A percentile compares a stretch with the other conserved stretches of the same genome.
These are phyloP conservation scores for Bombus vancouverensis DNA, from an alignment of 1,140 invertebrate species.

Conservation along the genomic window DNA sequence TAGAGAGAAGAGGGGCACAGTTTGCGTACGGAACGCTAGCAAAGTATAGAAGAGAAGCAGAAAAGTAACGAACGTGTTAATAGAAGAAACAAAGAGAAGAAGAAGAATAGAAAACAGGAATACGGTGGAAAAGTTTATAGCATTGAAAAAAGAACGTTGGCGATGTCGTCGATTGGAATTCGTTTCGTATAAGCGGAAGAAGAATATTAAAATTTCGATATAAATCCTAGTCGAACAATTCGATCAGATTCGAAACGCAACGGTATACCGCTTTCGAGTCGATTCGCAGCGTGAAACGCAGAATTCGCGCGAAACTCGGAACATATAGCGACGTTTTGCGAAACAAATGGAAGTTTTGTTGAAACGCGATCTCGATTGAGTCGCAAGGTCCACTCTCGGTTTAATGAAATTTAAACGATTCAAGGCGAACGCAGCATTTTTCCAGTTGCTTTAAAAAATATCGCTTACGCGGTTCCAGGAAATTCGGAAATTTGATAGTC, in stretches of 20 bases:
- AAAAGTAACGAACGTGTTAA: too few species aligned
- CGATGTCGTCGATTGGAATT: too few species aligned
- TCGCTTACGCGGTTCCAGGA: not conserved
- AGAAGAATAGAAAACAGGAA: too few species aligned
- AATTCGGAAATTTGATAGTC: too few species aligned
- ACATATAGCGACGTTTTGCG: not conserved
- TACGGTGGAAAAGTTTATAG: too few species aligned
- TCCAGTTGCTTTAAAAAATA: not conserved
- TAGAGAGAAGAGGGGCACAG: too few species aligned
- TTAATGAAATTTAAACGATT: slow-evolving; percentile 68
- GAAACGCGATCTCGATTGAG: slow-evolving; percentile 66
- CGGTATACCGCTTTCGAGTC: not conserved
- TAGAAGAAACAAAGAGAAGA: too few species aligned
- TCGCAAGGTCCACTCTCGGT: slow-evolving; percentile 60
- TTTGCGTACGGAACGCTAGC: too few species aligned
- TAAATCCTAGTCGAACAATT: not conserved
- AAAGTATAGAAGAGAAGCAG: too few species aligned
- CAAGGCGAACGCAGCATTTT: slow-evolving; percentile 38
- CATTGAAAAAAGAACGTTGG: too few species aligned
- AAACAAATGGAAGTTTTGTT: not conserved
- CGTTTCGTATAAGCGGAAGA: too few species aligned
- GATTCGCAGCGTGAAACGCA: not conserved
- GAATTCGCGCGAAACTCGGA: not conserved
- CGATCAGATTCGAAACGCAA: not conserved
- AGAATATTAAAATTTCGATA: too few species aligned